Percentiles rank a stretch among this genome's conserved stretches.
phyloP scores from a whole-genome alignment of 2,888 invertebrate species.

The Oscheius sp. region DNA sequence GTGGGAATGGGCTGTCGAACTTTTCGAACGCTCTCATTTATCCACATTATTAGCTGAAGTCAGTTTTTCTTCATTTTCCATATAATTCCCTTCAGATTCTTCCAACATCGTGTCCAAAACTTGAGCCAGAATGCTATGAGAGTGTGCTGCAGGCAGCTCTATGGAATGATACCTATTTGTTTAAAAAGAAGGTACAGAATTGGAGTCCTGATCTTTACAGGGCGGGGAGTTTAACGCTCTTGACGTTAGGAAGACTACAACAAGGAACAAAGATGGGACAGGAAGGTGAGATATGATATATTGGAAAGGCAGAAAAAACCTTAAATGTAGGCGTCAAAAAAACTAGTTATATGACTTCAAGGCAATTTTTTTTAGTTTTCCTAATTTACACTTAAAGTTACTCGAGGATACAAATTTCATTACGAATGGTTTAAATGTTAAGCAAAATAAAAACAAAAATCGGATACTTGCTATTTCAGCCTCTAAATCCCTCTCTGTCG shows the following conservation, averaged over 20 bases:
- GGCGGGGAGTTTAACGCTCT: conserved; percentile 35
- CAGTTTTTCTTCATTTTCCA: conserved; percentile 1
- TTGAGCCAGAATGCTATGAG: conserved; percentile 68
- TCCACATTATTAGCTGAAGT: conserved; percentile 50
- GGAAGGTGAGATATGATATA: not conserved
- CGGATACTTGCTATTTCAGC: too few relatives aligned
- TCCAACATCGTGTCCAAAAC: conserved; percentile 61
- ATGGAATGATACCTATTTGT: conserved; percentile 51
- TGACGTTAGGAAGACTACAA: conserved; percentile 6
- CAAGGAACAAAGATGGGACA: too few relatives aligned
- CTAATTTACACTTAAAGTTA: too few relatives aligned
- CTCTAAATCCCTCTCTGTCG: not conserved
- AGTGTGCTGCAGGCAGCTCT: conserved; percentile 48
- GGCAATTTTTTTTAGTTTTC: too few relatives aligned
- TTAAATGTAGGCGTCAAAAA: too few relatives aligned
- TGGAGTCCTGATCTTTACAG: conserved; percentile 67
- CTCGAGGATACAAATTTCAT: too few relatives aligned
- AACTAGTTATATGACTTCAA: too few relatives aligned
- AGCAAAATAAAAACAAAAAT: too few relatives aligned
- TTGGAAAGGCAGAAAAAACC: not conserved
- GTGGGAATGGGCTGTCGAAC: conserved; percentile 67
- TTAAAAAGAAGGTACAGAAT: conserved; percentile 53
- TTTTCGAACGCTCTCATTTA: conserved; percentile 55
- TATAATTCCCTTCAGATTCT: conserved; percentile 49
- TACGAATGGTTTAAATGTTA: too few relatives aligned